Evolutionary conservation across 53 echinoderm and acorn worm species (phyloP), one percentile per base, ranked within the genome.

Genomic region (Arbacia lixula): DNA sequence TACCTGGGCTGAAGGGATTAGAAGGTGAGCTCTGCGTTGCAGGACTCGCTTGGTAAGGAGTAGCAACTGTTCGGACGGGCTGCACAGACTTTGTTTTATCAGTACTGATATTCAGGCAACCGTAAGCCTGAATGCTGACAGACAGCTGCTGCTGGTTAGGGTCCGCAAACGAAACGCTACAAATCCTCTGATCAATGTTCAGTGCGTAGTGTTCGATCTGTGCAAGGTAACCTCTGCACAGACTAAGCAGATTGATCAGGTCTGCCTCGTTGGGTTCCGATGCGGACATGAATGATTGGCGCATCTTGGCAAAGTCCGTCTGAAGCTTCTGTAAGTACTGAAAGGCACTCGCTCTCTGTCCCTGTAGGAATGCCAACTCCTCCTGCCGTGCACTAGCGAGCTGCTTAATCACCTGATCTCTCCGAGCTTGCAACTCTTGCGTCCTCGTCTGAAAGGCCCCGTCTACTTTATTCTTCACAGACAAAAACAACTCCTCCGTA

Each of bases 201-300:
- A 95, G 88, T 10, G 95, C 95, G 29, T 95, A 95, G 10, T 95
- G 87, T 49, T 92, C 95, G 42, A 95, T 95, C 60, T 95, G 95
- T 43, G 82, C 85, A 60, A 85, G 71, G 79, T 95, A 95, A 3
- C 90, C 86, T 39, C 90, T 76, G 51, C 92, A 95, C 12, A 95
- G 72, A 29, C 87, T 90, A 52, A 95, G 63, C 5, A 95, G 84
- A 19, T 90, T 85, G 83, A 89, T 92, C 36, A 92, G 82, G 68
- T 95, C 88, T n/a, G 84, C 86, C 35, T 95, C 92, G 9, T 84
- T 83, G 5, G 95, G 95, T 27, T 74, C 73, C 41, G 81, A 54
- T 62, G 88, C 68, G 3, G 87, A 62, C 32, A 68, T 61, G 35
- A 95, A 62, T n/a, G 90, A 81, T 21, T 95, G 89, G 20, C 92